Evolutionary conservation across 2,888 invertebrate species (phyloP), one percentile per base, ranked within the genome.

Genomic region (Lypha dubia): DNA sequence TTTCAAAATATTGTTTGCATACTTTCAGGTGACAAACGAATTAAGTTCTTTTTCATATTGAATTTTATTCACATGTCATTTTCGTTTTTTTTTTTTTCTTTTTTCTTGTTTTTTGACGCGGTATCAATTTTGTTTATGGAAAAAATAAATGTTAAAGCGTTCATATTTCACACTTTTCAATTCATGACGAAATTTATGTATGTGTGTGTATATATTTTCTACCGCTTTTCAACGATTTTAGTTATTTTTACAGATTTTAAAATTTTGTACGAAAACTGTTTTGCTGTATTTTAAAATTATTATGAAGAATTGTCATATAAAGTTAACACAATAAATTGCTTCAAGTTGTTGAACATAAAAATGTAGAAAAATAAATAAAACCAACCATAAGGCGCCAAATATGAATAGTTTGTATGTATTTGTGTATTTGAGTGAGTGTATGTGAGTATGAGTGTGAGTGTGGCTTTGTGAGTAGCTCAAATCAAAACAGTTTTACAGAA

Each of bases 21-120:
- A 81, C 58, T 83, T 86, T 83, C 76, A 84, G 86, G 83, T 86
- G 76, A 76, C 82, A 74, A 58, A 44, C 38, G 82, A 85, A 85
- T 76, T 49, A 77, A 77, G 49, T 70, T 68, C 35, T 28, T 51
- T 58, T 32, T 68, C 56, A 46, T 44, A 74, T 60, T 60, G 35
- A 67, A 62, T 46, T 53, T 41, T 53, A 51, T 49, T 53, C 32
- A 49, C 20, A 13, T 53, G 17, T 41, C 20, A 62, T 15, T 38
- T 38, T 49, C 15, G 1, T 20, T 49, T 7, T 41, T 20, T 11
- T 20, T 0, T 7, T 17, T 20, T 20, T n/a, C n/a, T n/a, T n/a
- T n/a, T 15, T 22, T 0, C 28, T 28, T 17, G 17, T 24, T 11
- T 17, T 11, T 1, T 15, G 15, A 8, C 8, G 15, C 28, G 28